Conservation (phyloP, 2,888 invertebrate genomes). For the Pemphredon lugubris region DNA sequence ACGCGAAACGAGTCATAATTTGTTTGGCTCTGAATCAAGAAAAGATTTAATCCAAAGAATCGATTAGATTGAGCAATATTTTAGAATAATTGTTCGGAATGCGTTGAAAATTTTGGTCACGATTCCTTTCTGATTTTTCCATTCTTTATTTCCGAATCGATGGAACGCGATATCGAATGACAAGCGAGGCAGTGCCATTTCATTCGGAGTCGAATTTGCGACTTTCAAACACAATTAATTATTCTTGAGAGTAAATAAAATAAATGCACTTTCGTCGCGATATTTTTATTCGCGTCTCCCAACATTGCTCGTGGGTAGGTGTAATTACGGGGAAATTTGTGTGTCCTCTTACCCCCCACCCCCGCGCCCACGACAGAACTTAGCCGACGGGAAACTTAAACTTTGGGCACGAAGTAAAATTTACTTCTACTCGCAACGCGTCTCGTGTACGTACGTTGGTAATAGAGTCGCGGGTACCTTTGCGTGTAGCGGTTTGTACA, state of each 20-base stretch:
- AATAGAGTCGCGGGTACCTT: conserved; percentile 53
- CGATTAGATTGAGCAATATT: too few species aligned
- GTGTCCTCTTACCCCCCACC: conserved; percentile 24
- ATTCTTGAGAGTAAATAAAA: conserved; percentile 8
- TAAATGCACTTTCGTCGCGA: conserved; percentile 1
- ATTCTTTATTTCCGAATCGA: too few species aligned
- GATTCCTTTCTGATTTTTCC: too few species aligned
- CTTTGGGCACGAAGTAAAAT: conserved; percentile 56
- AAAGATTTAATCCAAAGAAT: too few species aligned
- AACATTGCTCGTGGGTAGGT: neutral
- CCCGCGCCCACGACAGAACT: conserved; percentile 33
- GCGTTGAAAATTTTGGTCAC: too few species aligned
- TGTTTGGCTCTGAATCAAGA: too few species aligned
- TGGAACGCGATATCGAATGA: too few species aligned
- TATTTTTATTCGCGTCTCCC: conserved; percentile 5
- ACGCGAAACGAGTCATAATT: too few species aligned
- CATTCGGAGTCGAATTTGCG: neutral
- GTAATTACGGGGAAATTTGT: conserved; percentile 45
- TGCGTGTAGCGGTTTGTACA: conserved; percentile 47
- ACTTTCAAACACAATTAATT: conserved; percentile 3
- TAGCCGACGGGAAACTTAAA: conserved; percentile 39
- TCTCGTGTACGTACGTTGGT: conserved; percentile 30
- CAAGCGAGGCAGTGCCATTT: neutral
- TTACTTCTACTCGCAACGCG: conserved; percentile 42
- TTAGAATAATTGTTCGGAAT: too few species aligned